Conservation (phyloP, 1,140 invertebrate species). For the Drosophila takahashii region DNA sequence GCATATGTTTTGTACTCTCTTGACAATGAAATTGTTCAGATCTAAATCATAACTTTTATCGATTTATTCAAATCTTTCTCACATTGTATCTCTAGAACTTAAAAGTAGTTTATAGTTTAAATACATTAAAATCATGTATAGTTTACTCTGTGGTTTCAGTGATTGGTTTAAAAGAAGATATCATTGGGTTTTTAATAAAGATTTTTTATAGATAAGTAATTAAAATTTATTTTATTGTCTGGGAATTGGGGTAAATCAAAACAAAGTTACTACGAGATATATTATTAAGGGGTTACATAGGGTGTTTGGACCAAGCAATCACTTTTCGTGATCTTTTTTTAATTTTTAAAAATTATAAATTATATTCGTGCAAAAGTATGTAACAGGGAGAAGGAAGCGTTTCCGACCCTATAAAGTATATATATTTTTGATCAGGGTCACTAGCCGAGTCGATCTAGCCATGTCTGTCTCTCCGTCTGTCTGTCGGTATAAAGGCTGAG, state of each 20-base stretch:
- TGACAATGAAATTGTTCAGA: slow-evolving; percentile 75
- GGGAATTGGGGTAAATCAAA: background rate
- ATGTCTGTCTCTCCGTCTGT: too few species aligned
- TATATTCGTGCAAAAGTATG: too few species aligned
- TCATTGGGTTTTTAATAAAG: slow-evolving; percentile 47
- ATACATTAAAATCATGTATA: slow-evolving; percentile 37
- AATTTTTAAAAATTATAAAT: too few species aligned
- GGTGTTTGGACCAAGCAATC: too few species aligned
- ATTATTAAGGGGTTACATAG: too few species aligned
- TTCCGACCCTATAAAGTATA: too few species aligned
- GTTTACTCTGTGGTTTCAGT: slow-evolving; percentile 22
- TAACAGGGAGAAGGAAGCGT: too few species aligned
- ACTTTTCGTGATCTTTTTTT: too few species aligned
- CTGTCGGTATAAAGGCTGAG: too few species aligned
- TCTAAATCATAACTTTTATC: slow-evolving; percentile 18
- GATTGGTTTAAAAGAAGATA: slow-evolving; percentile 1
- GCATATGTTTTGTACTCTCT: slow-evolving; percentile 36
- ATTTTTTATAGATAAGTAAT: slow-evolving; percentile 19
- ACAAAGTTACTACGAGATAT: too few species aligned
- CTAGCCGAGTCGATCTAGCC: too few species aligned
- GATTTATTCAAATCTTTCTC: slow-evolving; percentile 31
- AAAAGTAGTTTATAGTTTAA: slow-evolving; percentile 42
- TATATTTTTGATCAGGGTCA: too few species aligned
- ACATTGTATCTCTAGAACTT: slow-evolving; percentile 43
- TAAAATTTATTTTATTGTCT: background rate